Conservation (phyloP, 2,113 vertebrate species). For the Gallinago media region DNA sequence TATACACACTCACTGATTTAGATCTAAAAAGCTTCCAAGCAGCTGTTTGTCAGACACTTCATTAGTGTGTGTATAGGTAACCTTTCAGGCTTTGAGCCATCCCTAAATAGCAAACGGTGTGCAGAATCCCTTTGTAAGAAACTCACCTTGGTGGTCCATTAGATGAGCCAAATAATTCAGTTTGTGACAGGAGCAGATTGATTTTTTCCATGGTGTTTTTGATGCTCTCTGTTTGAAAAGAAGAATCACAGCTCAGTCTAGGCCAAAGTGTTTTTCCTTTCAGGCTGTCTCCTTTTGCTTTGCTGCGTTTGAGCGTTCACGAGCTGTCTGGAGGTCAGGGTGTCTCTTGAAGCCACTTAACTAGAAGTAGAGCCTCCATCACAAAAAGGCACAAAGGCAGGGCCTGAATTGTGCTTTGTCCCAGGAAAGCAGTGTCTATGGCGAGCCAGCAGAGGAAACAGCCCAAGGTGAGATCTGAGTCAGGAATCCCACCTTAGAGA, state of each 20-base stretch:
- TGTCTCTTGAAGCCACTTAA: not conserved
- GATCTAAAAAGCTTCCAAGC: not conserved
- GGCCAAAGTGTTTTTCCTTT: not conserved
- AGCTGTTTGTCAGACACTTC: not conserved
- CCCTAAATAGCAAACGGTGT: not conserved
- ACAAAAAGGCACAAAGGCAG: not conserved
- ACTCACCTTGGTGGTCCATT: not conserved
- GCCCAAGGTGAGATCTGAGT: not conserved
- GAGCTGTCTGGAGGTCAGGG: not conserved
- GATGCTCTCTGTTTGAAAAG: not conserved
- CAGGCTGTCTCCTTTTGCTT: not conserved
- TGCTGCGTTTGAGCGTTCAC: accelerated
- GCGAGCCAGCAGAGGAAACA: not conserved
- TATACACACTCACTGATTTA: not conserved
- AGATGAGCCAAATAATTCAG: not conserved
- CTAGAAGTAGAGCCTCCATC: not conserved
- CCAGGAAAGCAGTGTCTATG: not conserved
- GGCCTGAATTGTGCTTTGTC: not conserved
- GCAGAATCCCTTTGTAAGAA: not conserved
- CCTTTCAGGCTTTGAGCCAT: not conserved
- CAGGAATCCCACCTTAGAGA: not conserved
- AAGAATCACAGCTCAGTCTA: not conserved
- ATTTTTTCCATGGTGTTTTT: not conserved
- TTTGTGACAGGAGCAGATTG: not conserved
- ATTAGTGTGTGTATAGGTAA: not conserved